These are phyloP conservation scores for Dendronephthya gigantea DNA, from an alignment of 64 coral and sea anemone genomes.

Conservation along the genomic window DNA sequence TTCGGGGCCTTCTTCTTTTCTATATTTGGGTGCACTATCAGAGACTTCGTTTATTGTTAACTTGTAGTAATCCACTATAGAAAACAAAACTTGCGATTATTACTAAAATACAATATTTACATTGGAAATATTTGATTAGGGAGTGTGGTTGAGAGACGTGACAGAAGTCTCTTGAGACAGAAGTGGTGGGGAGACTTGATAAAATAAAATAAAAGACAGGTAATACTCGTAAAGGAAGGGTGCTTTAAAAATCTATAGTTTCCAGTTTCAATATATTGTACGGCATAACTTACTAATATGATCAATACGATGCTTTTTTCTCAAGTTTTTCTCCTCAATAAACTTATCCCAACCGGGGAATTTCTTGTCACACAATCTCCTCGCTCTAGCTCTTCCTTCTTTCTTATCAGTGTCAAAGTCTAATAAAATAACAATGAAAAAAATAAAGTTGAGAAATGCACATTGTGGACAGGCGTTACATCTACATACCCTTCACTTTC, in stretches of 20 bases:
- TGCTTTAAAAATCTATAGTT: too few relatives aligned
- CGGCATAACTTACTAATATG: not conserved
- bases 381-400: not conserved
- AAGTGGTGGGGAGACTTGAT: too few relatives aligned
- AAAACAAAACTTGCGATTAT: not conserved
- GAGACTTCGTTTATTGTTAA: not conserved
- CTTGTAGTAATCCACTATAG: not conserved
- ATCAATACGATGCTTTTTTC: not conserved
- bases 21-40: not conserved
- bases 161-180: too few relatives aligned
- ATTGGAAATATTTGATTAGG: too few relatives aligned
- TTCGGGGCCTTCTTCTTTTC: not conserved
- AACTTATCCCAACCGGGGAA: not conserved
- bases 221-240: too few relatives aligned
- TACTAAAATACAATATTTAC: not conserved
- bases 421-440: not conserved
- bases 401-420: not conserved
- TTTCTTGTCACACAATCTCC: not conserved
- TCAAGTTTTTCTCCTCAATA: not conserved
- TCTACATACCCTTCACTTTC: not conserved
- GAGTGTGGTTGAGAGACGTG: too few relatives aligned
- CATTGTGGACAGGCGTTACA: too few relatives aligned
- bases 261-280: not conserved
- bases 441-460: too few relatives aligned
- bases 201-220: too few relatives aligned